Conservation (phyloP, 1,140 invertebrate genomes). For the Megalonaias nervosa region DNA sequence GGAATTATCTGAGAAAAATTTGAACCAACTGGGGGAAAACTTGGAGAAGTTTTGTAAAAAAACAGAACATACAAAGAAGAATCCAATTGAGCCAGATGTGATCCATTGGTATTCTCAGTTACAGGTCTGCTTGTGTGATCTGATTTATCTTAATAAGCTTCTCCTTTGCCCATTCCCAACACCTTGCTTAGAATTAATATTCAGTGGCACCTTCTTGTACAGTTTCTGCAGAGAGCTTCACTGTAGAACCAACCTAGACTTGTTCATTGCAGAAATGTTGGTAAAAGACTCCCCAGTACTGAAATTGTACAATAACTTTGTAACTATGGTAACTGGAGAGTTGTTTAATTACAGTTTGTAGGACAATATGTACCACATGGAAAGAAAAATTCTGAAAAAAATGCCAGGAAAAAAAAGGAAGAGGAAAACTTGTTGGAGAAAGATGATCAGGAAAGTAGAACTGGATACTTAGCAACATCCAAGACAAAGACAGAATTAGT, state of each 20-base stretch:
- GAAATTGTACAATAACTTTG: slow-evolving; percentile 2
- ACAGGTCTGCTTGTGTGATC: slow-evolving; percentile 53
- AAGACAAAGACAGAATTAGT: no score
- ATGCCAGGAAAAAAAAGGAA: no score
- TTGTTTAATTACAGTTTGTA: no score
- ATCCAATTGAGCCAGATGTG: slow-evolving; percentile 43
- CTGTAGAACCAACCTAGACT: slow-evolving; percentile 43
- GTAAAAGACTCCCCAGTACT: slow-evolving; percentile 31
- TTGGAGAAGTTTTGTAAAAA: slow-evolving; percentile 44
- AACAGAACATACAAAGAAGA: slow-evolving; percentile 43
- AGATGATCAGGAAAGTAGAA: no score
- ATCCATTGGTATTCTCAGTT: slow-evolving; percentile 64
- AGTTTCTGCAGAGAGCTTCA: slow-evolving; percentile 53
- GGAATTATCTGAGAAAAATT: slow-evolving; percentile 1
- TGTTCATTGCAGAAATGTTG: slow-evolving; percentile 51
- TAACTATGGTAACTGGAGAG: neutral
- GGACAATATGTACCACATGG: no score
- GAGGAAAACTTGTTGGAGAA: no score
- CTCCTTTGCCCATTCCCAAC: slow-evolving; percentile 24
- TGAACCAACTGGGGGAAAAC: slow-evolving; percentile 37
- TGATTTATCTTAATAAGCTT: no score
- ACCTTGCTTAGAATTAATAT: slow-evolving; percentile 41
- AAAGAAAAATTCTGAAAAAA: no score
- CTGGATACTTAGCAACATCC: no score
- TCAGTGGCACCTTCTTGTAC: slow-evolving; percentile 64